Base-by-base conservation (phyloP, 2,113 vertebrate species). In the Alouatta palliata region DNA sequence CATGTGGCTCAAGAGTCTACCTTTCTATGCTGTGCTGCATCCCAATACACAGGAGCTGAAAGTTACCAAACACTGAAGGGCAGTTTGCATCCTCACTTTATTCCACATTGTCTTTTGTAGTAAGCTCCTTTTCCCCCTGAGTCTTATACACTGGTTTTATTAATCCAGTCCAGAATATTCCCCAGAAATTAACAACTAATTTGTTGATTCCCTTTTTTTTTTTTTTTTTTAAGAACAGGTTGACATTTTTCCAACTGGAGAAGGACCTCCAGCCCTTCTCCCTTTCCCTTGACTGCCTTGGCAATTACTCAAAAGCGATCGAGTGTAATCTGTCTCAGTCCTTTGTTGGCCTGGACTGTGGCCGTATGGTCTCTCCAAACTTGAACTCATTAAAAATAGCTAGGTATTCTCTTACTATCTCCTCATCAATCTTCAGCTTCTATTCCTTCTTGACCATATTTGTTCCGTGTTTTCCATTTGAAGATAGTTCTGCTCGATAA, bases 381-480 rank as follows among this genome's bases (percentile, higher is more conserved):
- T 66, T 88, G 89, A 94, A 56, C 84, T 96, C 70, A 23, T 68
- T 86, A 40, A 81, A 35, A 87, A 56, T 54, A 85, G 20, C 76
- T 27, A 52, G 87, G 66, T 96, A 35, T 93, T 90, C 70, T 75
- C 73, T 96, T 97, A 91, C 89, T 90, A 58, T 96, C 92, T 86
- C 54, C 25, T 95, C n/a, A 58, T 90, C 92, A 77, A 0, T 90
- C 94, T 91, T 73, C 52, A 94, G 76, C 71, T 75, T 95, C 77
- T 93, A 5, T 95, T 97, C 80, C 71, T 90, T 84, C 75, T 90
- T 89, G 83, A 92, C 64, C 37, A 71, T 75, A 20, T 80, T 95
- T 90, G 43, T 91, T 97, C 96, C 75, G n/a, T 6, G 3, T 93
- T 97, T 97, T 96, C 93, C 79, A 2, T 91, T 93, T 93, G 75